Evolutionary conservation across 1,140 invertebrate species (phyloP).

Genomic region (Trichomalopsis sarcophagae): DNA sequence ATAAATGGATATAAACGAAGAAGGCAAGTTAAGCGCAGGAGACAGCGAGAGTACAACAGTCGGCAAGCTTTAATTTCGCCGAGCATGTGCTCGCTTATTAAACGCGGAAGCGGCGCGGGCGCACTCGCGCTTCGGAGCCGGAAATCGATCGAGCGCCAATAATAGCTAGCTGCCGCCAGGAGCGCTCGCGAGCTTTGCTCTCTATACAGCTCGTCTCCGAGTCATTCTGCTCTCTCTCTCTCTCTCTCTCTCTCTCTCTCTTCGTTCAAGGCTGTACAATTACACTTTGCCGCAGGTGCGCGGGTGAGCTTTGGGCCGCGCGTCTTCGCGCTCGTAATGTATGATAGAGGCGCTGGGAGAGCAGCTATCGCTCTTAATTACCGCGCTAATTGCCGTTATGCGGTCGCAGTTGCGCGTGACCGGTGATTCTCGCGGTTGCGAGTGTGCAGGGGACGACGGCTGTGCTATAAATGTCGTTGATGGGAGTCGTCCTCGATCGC

Average conservation of each 20-base stretch:
- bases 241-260: neutral
- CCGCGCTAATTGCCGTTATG: neutral
- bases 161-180: constrained; percentile 26
- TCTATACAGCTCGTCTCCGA: neutral
- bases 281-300: neutral
- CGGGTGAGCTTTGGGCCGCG: neutral
- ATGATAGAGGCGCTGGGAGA: neutral
- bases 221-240: neutral
- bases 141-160: constrained; percentile 46
- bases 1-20: no score
- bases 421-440: neutral
- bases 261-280: neutral
- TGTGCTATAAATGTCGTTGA: neutral
- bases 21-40: no score
- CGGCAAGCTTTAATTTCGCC: constrained; percentile 9
- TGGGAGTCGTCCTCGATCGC: neutral
- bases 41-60: neutral
- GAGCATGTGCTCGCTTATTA: neutral
- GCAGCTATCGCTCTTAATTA: constrained; percentile 18
- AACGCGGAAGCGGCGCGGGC: constrained; percentile 24
- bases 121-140: constrained; percentile 1
- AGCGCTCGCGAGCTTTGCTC: neutral
- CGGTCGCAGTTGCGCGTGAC: neutral
- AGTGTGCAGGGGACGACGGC: neutral
- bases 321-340: neutral